phyloP scores from a whole-genome alignment of 2,113 vertebrate genomes.

The Myotis lucifugus region DNA sequence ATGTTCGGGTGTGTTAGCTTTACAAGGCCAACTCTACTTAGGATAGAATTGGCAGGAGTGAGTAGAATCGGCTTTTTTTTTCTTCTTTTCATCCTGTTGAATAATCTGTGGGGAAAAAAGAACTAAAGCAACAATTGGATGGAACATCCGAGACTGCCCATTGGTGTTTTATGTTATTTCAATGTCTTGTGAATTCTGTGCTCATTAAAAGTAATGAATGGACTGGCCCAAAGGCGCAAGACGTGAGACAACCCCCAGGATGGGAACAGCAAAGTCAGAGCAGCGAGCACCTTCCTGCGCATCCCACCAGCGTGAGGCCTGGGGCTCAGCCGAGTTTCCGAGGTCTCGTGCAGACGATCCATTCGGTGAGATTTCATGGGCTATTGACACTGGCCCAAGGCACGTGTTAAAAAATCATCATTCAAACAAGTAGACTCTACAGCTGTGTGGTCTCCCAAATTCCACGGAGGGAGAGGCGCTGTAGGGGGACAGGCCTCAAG shows the following conservation, averaged over 20 bases:
- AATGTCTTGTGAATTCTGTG: slow-evolving; percentile 65
- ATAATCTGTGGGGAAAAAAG: slow-evolving; percentile 56
- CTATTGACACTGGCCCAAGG: slow-evolving; percentile 50
- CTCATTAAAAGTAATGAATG: slow-evolving; percentile 75
- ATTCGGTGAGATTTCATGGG: slow-evolving; percentile 40
- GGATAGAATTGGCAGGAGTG: slow-evolving; percentile 57
- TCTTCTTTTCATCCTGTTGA: slow-evolving; percentile 51
- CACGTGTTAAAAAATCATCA: slow-evolving; percentile 52
- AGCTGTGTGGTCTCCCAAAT: slow-evolving; percentile 56
- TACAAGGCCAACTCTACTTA: slow-evolving; percentile 66
- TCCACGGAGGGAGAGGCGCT: neutral
- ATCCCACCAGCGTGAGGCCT: neutral
- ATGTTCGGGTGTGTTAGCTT: slow-evolving; percentile 46
- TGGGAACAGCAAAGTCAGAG: neutral
- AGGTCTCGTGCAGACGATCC: neutral
- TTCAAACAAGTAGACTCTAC: neutral
- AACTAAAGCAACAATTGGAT: slow-evolving; percentile 71
- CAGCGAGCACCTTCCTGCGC: neutral
- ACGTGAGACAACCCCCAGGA: neutral
- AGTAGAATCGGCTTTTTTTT: neutral
- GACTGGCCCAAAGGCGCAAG: neutral
- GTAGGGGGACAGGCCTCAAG: neutral
- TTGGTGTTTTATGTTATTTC: slow-evolving; percentile 63
- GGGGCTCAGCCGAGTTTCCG: neutral
- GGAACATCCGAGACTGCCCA: slow-evolving; percentile 40